These are phyloP conservation scores for Dinoponera quadriceps DNA, from an alignment of 1,140 invertebrate species.

Conservation along the genomic window DNA sequence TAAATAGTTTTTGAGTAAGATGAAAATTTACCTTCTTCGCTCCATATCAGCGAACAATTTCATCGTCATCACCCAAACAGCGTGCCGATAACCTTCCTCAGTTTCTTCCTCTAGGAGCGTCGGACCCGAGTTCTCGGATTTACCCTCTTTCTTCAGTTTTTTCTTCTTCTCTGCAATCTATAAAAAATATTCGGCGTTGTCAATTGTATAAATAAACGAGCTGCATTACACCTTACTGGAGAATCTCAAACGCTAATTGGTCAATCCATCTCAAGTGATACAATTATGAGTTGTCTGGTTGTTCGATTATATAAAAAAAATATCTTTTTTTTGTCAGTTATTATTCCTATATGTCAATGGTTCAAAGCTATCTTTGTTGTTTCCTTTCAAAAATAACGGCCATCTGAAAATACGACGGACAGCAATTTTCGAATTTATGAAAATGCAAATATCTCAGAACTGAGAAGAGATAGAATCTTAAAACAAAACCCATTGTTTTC, in stretches of 20 bases:
- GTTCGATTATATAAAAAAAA: no score
- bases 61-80: slow-evolving; percentile 98
- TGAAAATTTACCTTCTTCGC: slow-evolving; percentile 88
- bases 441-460: no score
- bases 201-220: not conserved
- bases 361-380: no score
- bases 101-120: slow-evolving; percentile 96
- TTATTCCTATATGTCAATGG: no score
- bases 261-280: no score
- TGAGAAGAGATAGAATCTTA: no score
- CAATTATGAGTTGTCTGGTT: no score
- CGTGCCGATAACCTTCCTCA: slow-evolving; percentile 95
- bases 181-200: slow-evolving; percentile 67
- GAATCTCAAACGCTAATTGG: not conserved
- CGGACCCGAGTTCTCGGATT: slow-evolving; percentile 86
- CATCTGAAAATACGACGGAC: no score
- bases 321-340: no score
- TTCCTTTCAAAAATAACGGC: no score
- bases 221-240: not conserved
- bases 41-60: slow-evolving; percentile 99
- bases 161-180: slow-evolving; percentile 98
- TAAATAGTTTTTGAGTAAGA: slow-evolving; percentile 2
- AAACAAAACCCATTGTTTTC: no score
- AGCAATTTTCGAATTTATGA: no score
- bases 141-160: slow-evolving; percentile 97